These are phyloP conservation scores for Brachyalestes nurse DNA, from an alignment of 2,797 vertebrate genomes.

Conservation along the genomic window DNA sequence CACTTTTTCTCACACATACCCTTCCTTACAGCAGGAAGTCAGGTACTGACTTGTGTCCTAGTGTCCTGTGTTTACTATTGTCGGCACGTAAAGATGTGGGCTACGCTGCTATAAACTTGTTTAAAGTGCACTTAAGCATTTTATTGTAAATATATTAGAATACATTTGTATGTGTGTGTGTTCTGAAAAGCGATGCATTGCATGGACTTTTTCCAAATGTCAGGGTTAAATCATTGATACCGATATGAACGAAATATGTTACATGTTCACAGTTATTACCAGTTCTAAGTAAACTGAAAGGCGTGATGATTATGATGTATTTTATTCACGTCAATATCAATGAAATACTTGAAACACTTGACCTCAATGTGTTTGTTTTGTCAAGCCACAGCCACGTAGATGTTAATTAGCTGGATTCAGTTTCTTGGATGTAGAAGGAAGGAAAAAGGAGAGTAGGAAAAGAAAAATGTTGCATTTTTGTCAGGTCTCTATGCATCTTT, in stretches of 20 bases:
- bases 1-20: not conserved
- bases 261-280: not conserved
- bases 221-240: not conserved
- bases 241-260: not conserved
- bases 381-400: not conserved
- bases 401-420: not conserved
- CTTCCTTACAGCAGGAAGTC: not conserved
- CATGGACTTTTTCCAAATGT: not conserved
- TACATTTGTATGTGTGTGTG: not conserved
- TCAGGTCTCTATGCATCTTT: conserved; percentile 55
- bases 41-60: too few relatives aligned
- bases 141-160: not conserved
- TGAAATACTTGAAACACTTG: not conserved
- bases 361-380: not conserved
- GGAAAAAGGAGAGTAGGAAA: not conserved
- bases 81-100: not conserved
- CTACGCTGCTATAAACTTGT: not conserved
- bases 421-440: too few relatives aligned
- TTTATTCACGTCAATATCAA: not conserved
- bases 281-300: not conserved
- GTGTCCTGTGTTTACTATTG: not conserved
- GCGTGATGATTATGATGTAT: not conserved
- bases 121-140: not conserved
- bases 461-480: not conserved
- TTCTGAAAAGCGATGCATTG: not conserved